phyloP scores from a whole-genome alignment of 2,797 vertebrate genomes.

The Delichon dasypus region DNA sequence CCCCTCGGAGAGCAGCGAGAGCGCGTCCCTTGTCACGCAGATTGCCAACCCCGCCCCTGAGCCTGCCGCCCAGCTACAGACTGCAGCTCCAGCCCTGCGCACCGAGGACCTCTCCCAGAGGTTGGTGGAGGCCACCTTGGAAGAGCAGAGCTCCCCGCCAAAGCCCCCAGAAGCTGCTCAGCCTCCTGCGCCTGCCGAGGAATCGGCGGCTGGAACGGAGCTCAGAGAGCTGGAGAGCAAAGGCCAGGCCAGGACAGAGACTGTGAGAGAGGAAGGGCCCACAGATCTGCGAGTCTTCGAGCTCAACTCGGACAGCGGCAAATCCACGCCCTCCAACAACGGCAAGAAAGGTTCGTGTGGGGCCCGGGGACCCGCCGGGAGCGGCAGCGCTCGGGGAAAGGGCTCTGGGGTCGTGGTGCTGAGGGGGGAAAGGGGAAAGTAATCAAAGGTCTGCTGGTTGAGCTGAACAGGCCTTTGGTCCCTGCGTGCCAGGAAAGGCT shows the following conservation, averaged over 20 bases:
- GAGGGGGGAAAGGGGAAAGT: neutral
- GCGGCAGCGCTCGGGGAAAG: neutral
- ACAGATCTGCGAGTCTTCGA: slow-evolving; percentile 95
- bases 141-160: slow-evolving; percentile 66
- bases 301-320: slow-evolving; percentile 97
- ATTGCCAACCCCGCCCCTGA: slow-evolving; percentile 76
- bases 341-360: slow-evolving; percentile 91
- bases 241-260: slow-evolving; percentile 75
- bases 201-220: neutral
- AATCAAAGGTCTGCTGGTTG: neutral
- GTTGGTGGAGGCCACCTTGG: slow-evolving; percentile 78
- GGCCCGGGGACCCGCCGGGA: neutral
- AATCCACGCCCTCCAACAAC: slow-evolving; percentile 97
- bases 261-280: slow-evolving; percentile 83
- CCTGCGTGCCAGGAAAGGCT: neutral
- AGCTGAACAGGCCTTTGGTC: neutral
- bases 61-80: slow-evolving; percentile 41
- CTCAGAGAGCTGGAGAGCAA: slow-evolving; percentile 54
- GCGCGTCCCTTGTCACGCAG: slow-evolving; percentile 89
- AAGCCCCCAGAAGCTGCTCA: slow-evolving; percentile 56
- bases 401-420: neutral
- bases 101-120: slow-evolving; percentile 71
- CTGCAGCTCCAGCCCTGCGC: slow-evolving; percentile 1
- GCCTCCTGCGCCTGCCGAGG: neutral
- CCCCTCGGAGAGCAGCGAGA: slow-evolving; percentile 91